These are phyloP conservation scores for Coelopa pilipes DNA, from an alignment of 2,888 invertebrate genomes.

Conservation along the genomic window DNA sequence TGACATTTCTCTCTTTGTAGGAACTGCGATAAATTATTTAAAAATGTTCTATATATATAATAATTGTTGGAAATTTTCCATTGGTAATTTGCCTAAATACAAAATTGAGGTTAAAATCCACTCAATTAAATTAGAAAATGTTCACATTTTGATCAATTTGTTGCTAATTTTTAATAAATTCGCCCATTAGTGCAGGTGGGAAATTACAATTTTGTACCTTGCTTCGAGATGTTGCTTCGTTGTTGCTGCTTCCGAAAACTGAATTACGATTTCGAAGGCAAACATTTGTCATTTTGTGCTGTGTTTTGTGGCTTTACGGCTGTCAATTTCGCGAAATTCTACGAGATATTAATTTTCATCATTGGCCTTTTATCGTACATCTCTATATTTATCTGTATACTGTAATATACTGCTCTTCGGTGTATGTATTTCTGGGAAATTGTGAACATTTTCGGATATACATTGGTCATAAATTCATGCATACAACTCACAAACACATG, in stretches of 20 bases:
- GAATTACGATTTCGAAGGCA: neutral
- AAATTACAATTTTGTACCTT: neutral
- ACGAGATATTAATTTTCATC: constrained; percentile 3
- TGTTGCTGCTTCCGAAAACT: neutral
- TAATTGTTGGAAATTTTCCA: neutral
- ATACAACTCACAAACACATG: no score
- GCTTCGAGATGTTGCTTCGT: neutral
- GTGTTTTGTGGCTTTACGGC: constrained; percentile 14
- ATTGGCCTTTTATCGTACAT: neutral
- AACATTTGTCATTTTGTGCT: constrained; percentile 23
- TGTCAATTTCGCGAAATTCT: constrained; percentile 24
- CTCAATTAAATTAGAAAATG: constrained; percentile 22
- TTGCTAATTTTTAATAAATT: constrained; percentile 8
- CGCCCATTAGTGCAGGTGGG: neutral
- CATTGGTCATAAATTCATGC: no score
- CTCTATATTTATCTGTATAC: neutral
- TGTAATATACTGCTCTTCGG: neutral
- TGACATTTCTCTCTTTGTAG: neutral
- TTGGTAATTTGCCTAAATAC: neutral
- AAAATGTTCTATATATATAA: neutral
- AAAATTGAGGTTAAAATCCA: neutral
- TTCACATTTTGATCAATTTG: constrained; percentile 15
- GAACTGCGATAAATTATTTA: neutral
- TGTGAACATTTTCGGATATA: neutral
- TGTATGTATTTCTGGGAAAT: neutral